Base-by-base conservation (phyloP, 2,888 invertebrate species). In the Belgica antarctica region DNA sequence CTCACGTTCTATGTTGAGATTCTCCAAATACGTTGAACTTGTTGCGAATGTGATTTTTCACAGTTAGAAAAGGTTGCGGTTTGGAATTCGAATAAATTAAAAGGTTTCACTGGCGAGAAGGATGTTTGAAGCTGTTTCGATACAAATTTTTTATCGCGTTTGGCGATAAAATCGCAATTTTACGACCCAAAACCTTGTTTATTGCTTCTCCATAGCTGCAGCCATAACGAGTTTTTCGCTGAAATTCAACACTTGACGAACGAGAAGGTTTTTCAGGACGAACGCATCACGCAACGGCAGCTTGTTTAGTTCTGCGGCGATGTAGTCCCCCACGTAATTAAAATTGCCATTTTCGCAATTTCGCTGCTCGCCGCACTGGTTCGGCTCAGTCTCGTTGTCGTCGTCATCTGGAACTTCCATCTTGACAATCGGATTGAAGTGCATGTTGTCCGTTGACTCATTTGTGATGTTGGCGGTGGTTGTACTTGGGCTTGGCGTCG, bases 321-420 rank as follows among this genome's bases (percentile, higher is more conserved):
- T 70, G 15, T 31, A 70, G 2, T 70, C 70, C 1, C 70, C 70
- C 3, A 70, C 70, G 19, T 70, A 70, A 70, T 70, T 70, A 22
- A 70, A 70, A 41, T 70, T 70, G 7, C 70, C 70, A 41, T 70
- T 61, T 27, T 61, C 68, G 28, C 68, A 57, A 24, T 12, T 28
- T 57, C 36, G 28, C 27, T 24, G 68, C 19, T 68, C 68, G n/a
- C 1, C 19, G 31, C 52, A 68, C 25, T 22, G 17, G 15, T 69
- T 31, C 8, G 27, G 8, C 8, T 52, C 28, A 36, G 24, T 19
- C 25, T 15, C 31, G 41, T 28, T 24, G 27, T 70, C 57, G 31
- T 62, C 62, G 27, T 70, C 70, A 61, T 69, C 68, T 31, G 70
- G n/a, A 25, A 70, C 61, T 70, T 70, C 70, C 70, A 70, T 70